phyloP scores from a whole-genome alignment of 2,888 invertebrate species.

The Monopis laevigella region DNA sequence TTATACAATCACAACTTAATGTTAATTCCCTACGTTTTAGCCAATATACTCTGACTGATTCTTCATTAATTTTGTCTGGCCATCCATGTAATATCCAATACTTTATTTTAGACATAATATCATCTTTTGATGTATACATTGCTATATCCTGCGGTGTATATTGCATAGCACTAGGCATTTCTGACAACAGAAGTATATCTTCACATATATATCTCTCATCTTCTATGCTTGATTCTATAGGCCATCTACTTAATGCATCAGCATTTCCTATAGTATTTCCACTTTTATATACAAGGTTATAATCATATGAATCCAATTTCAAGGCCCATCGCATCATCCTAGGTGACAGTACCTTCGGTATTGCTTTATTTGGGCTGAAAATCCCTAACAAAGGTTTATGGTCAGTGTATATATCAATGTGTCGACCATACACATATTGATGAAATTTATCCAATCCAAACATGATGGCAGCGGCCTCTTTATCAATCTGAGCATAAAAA shows the following conservation, averaged over 20 bases:
- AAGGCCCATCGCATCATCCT: constrained; percentile 21
- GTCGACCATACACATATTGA: constrained; percentile 16
- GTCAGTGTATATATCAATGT: constrained; percentile 18
- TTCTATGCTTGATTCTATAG: neutral
- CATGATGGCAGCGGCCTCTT: constrained; percentile 19
- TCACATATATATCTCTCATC: neutral
- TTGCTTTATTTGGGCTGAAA: constrained; percentile 16
- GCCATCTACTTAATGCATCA: constrained; percentile 5
- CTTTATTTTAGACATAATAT: constrained; percentile 5
- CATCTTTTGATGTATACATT: constrained; percentile 7
- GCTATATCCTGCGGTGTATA: constrained; percentile 2
- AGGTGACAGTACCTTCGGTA: constrained; percentile 19
- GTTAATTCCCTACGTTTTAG: constrained; percentile 2
- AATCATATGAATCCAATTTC: constrained; percentile 13
- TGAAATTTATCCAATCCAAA: constrained; percentile 20
- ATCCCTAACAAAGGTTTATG: constrained; percentile 18
- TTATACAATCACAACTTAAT: constrained; percentile 14
- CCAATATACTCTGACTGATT: neutral
- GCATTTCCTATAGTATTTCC: constrained; percentile 7
- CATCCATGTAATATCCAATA: constrained; percentile 8
- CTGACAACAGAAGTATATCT: constrained; percentile 1
- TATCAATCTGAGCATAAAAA: constrained; percentile 19
- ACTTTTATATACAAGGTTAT: constrained; percentile 3
- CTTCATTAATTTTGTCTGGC: neutral
- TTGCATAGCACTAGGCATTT: neutral